Conservation (phyloP, 2,797 vertebrate genomes). For the Pelodytes ibericus region DNA sequence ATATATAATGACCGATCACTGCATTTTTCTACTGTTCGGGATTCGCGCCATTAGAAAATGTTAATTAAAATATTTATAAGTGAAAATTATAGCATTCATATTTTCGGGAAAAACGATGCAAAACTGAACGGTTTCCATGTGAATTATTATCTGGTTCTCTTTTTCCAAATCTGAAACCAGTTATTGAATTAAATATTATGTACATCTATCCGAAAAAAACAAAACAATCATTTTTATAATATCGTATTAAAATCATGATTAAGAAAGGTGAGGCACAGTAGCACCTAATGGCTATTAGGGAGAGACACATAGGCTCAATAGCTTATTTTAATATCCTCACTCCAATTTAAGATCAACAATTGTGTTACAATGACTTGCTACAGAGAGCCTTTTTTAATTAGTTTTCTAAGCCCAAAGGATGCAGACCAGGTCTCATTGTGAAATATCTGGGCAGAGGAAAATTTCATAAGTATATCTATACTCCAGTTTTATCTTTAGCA, state of each 20-base stretch:
- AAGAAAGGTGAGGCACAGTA: background rate
- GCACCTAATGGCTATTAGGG: background rate
- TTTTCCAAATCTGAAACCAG: too few relatives aligned
- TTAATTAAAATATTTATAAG: too few relatives aligned
- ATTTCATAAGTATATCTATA: constrained; percentile 12
- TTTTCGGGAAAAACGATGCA: too few relatives aligned
- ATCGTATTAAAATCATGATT: background rate
- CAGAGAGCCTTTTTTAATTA: constrained; percentile 32
- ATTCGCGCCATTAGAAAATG: too few relatives aligned
- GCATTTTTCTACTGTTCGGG: too few relatives aligned
- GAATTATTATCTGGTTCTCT: too few relatives aligned
- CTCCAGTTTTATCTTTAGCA: constrained; percentile 12
- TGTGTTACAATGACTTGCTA: constrained; percentile 14
- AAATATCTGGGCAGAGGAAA: background rate
- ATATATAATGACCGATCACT: too few relatives aligned
- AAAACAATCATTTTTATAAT: background rate
- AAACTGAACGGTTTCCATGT: too few relatives aligned
- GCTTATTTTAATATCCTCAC: constrained; percentile 16
- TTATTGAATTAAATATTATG: background rate
- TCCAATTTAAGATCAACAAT: constrained; percentile 1
- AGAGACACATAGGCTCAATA: background rate
- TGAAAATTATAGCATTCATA: too few relatives aligned
- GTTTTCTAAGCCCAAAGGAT: constrained; percentile 25
- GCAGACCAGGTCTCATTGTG: constrained; percentile 20
- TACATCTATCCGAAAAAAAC: background rate